These are phyloP conservation scores for Drosophila mercatorum DNA, from an alignment of 2,888 invertebrate genomes.

Conservation along the genomic window DNA sequence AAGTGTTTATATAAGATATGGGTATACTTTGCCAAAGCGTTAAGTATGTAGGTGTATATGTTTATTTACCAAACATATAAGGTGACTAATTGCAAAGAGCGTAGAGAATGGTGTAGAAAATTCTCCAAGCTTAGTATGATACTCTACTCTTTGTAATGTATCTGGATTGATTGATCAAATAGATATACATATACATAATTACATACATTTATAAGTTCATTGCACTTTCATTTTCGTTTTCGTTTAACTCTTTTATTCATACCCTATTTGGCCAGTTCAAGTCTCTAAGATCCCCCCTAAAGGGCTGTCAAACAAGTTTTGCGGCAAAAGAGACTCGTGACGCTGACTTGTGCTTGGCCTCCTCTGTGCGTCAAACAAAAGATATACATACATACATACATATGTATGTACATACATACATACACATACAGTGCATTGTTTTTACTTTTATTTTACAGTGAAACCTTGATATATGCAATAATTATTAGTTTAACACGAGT, in stretches of 20 bases:
- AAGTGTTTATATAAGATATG: not conserved
- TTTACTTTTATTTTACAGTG: constrained; percentile 25
- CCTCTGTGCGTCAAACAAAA: constrained; percentile 23
- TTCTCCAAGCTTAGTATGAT: not conserved
- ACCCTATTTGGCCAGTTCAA: constrained; percentile 22
- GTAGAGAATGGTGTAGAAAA: not conserved
- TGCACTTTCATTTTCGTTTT: constrained; percentile 31
- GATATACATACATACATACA: not conserved
- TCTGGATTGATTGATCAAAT: too few relatives aligned
- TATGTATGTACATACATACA: not conserved
- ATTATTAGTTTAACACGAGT: constrained; percentile 21
- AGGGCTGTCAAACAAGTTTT: constrained; percentile 33
- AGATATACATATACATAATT: not conserved
- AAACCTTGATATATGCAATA: constrained; percentile 41
- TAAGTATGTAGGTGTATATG: not conserved
- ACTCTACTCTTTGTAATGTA: too few relatives aligned
- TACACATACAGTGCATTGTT: not conserved
- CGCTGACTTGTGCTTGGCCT: constrained; percentile 44
- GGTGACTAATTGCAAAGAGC: not conserved
- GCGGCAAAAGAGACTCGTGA: constrained; percentile 26
- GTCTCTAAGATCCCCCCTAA: not conserved
- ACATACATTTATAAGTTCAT: constrained; percentile 44
- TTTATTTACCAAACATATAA: not conserved
- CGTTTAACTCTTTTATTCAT: not conserved
- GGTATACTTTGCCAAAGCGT: not conserved